phyloP scores from a whole-genome alignment of 2,797 vertebrate species.

The Acanthis flammea region DNA sequence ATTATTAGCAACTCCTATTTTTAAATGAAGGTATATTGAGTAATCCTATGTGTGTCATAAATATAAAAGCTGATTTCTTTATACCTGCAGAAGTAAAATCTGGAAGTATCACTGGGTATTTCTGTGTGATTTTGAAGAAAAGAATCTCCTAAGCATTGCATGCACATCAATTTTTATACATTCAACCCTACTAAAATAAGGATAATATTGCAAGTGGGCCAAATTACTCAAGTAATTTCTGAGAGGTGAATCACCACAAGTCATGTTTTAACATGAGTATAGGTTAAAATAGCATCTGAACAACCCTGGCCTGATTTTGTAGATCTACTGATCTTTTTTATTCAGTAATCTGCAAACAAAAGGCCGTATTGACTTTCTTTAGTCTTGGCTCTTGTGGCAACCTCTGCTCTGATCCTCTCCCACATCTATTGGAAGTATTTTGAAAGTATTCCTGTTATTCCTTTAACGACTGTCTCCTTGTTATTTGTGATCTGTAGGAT shows the following conservation, averaged over 20 bases:
- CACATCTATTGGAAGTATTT: background rate
- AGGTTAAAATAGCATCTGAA: background rate
- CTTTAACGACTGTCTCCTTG: background rate
- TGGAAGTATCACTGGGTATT: background rate
- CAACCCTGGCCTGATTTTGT: background rate
- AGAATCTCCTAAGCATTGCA: background rate
- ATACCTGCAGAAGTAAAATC: background rate
- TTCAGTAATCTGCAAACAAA: background rate
- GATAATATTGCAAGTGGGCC: background rate
- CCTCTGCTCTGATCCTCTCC: background rate
- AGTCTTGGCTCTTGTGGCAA: background rate
- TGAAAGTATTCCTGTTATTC: background rate
- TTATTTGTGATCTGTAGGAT: background rate
- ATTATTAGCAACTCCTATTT: background rate
- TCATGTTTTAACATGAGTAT: background rate
- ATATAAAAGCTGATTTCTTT: background rate
- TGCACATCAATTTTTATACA: background rate
- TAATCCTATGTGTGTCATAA: background rate
- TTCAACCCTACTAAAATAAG: background rate
- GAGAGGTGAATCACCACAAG: background rate
- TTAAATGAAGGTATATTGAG: background rate
- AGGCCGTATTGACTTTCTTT: background rate
- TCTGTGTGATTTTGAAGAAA: background rate
- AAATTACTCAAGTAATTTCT: background rate
- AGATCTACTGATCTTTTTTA: background rate